Evolutionary conservation across 2,797 vertebrate genomes (phyloP).

Genomic region (Bradypodion ventrale): DNA sequence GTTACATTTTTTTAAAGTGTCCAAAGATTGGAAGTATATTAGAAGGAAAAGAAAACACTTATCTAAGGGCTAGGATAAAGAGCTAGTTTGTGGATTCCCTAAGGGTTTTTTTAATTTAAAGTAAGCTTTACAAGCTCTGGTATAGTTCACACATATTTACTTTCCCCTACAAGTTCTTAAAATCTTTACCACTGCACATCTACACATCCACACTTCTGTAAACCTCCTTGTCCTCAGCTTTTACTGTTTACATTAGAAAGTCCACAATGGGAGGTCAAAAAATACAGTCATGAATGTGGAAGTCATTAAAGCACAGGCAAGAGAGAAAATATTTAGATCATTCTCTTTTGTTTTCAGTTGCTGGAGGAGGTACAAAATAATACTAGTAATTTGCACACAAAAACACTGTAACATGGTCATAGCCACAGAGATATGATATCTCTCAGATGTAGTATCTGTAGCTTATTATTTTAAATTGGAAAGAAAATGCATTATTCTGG

Average conservation of each 20-base stretch:
- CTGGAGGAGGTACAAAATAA: conserved; percentile 16
- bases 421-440: not conserved
- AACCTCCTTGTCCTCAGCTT: not conserved
- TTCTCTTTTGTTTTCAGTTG: not conserved
- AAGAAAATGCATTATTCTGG: fast-evolving
- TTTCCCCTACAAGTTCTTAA: not conserved
- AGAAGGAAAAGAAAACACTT: no score
- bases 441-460: conserved; percentile 18
- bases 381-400: not conserved
- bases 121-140: no score
- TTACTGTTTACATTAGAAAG: not conserved
- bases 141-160: not conserved
- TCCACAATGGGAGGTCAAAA: not conserved
- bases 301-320: fast-evolving
- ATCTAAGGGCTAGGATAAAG: no score
- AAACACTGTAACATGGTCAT: not conserved
- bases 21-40: no score
- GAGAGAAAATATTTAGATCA: not conserved
- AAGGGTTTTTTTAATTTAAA: no score
- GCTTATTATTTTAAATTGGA: not conserved
- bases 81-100: no score
- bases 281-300: not conserved
- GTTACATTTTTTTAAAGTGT: no score
- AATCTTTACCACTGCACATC: not conserved
- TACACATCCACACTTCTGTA: not conserved